A percentile compares a stretch with the other conserved stretches of the same genome.
phyloP scores from a whole-genome alignment of 2,113 vertebrate genomes.

The Melanostigma gelatinosum region DNA sequence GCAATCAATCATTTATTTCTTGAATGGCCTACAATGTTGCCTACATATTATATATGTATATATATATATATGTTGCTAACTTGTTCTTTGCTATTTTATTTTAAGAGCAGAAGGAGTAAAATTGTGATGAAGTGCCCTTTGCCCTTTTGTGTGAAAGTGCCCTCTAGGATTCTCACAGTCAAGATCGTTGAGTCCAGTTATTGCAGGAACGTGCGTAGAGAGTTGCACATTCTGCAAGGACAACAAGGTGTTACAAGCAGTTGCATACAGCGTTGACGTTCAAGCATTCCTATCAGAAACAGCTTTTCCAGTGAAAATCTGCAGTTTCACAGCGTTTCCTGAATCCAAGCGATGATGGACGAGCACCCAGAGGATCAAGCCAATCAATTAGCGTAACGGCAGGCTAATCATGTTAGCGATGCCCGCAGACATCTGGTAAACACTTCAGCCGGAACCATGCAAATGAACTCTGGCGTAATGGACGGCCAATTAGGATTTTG shows the following conservation, averaged over 20 bases:
- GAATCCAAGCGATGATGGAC: constrained; percentile 44
- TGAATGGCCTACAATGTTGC: neutral
- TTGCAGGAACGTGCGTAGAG: neutral
- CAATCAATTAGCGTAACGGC: constrained; percentile 64
- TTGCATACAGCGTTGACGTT: neutral
- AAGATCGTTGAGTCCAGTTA: neutral
- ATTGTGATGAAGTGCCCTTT: no score
- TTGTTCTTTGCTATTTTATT: neutral
- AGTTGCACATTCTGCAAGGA: neutral
- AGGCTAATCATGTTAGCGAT: constrained; percentile 70
- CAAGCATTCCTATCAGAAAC: neutral
- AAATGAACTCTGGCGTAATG: constrained; percentile 74
- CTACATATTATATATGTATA: neutral
- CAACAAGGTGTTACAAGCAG: neutral
- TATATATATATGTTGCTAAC: neutral
- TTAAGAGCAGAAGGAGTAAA: neutral
- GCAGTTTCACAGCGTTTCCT: constrained; percentile 11
- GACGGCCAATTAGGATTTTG: constrained; percentile 72
- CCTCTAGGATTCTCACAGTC: no score
- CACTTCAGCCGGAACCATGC: constrained; percentile 74
- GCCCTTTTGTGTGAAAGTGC: no score
- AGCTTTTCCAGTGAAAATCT: neutral
- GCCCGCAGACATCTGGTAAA: constrained; percentile 77
- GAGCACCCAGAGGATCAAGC: constrained; percentile 54
- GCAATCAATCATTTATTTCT: constrained; percentile 3